Percentiles rank a stretch among this genome's conserved stretches.
These are phyloP conservation scores for Lampropteryx suffumata DNA, from an alignment of 2,888 invertebrate species.

Conservation along the genomic window DNA sequence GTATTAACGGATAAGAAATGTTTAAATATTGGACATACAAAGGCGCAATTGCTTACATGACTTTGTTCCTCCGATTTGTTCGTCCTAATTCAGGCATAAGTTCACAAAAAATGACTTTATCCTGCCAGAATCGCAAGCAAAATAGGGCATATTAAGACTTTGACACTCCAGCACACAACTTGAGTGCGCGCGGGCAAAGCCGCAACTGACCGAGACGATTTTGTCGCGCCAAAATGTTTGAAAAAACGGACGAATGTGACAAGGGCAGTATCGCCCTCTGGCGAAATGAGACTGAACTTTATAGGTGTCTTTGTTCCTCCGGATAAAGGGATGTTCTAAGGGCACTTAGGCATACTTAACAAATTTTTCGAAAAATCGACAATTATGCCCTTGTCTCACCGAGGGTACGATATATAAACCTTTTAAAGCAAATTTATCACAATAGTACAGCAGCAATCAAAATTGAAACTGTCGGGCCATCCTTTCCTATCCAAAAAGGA, in stretches of 20 bases:
- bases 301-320: not conserved
- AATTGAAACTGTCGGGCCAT: too few relatives aligned
- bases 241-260: constrained; percentile 3
- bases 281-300: constrained; percentile 4
- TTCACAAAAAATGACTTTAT: constrained; percentile 3
- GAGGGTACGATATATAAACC: not conserved
- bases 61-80: too few relatives aligned
- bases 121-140: constrained; percentile 1
- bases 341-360: not conserved
- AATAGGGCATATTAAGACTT: constrained; percentile 15
- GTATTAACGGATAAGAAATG: too few relatives aligned
- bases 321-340: not conserved
- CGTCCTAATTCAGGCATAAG: too few relatives aligned
- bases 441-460: too few relatives aligned
- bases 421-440: too few relatives aligned
- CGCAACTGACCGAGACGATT: constrained; percentile 14
- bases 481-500: too few relatives aligned
- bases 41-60: too few relatives aligned
- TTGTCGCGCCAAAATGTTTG: constrained; percentile 8
- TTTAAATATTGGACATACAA: too few relatives aligned
- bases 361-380: not conserved
- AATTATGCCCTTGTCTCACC: constrained; percentile 5
- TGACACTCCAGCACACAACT: constrained; percentile 8
- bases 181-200: constrained; percentile 7
- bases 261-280: constrained; percentile 2